A percentile compares a stretch with the other conserved stretches of the same genome.
Evolutionary conservation across 2,888 invertebrate genomes (phyloP).

Genomic region (Chymomyza fuscimana): DNA sequence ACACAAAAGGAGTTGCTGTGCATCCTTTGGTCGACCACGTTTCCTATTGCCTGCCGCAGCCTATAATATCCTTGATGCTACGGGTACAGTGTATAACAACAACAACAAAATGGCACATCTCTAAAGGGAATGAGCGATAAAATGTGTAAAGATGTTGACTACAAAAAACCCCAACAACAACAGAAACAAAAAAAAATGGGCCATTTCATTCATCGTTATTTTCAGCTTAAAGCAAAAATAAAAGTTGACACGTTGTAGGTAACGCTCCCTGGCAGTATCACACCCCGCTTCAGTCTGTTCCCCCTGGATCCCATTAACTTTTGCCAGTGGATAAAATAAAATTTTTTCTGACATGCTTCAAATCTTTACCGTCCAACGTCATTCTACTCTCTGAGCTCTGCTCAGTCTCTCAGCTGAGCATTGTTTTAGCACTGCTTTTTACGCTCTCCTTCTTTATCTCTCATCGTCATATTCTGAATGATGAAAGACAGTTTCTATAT

Average conservation of each 20-base stretch:
- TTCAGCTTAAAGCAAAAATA: constrained; percentile 59
- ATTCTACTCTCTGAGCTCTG: not conserved
- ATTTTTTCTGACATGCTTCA: constrained; percentile 56
- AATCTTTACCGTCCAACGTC: constrained; percentile 45
- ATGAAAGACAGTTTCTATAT: not conserved
- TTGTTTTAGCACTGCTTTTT: constrained; percentile 18
- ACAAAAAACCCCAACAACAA: constrained; percentile 22
- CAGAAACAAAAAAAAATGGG: constrained; percentile 36
- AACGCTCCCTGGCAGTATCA: not conserved
- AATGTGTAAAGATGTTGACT: constrained; percentile 56
- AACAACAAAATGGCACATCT: constrained; percentile 16
- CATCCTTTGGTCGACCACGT: no score
- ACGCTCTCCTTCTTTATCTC: not conserved
- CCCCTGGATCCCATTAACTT: not conserved
- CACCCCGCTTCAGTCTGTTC: not conserved
- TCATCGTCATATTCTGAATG: not conserved
- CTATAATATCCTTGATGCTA: no score
- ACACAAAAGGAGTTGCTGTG: no score
- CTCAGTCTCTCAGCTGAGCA: constrained; percentile 5
- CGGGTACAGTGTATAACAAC: constrained; percentile 21
- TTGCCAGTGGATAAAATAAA: constrained; percentile 46
- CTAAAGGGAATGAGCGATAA: constrained; percentile 60
- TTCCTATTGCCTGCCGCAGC: no score
- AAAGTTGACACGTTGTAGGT: constrained; percentile 49
- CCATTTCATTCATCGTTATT: constrained; percentile 66